These are phyloP conservation scores for Leptoteleia sp. DNA, from an alignment of 1,140 invertebrate genomes.

Conservation along the genomic window DNA sequence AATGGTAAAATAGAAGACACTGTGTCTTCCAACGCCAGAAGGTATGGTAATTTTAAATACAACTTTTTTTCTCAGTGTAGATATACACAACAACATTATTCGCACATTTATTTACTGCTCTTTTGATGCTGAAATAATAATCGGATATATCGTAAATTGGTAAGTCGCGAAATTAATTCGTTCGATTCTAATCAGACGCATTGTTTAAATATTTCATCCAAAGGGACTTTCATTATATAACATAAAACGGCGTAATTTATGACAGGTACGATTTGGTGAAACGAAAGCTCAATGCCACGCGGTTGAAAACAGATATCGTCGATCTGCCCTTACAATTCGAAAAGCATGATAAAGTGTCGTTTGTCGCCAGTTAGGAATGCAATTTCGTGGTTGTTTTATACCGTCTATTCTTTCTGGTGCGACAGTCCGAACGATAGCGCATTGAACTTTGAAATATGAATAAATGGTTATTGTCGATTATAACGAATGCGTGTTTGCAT, in stretches of 20 bases:
- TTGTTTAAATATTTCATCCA: too few species aligned
- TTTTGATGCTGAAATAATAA: too few species aligned
- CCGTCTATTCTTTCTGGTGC: slow-evolving; percentile 46
- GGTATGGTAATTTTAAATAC: too few species aligned
- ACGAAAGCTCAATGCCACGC: slow-evolving; percentile 48
- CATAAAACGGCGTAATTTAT: slow-evolving; percentile 47
- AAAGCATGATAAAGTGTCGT: slow-evolving; percentile 68
- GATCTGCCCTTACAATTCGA: slow-evolving; percentile 60
- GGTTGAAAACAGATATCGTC: slow-evolving; percentile 61
- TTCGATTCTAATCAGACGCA: too few species aligned
- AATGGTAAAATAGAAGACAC: too few species aligned
- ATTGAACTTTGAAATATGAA: slow-evolving; percentile 69
- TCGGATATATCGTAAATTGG: too few species aligned
- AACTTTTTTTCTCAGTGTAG: too few species aligned
- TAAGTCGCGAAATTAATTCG: too few species aligned
- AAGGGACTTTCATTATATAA: too few species aligned
- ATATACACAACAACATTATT: too few species aligned
- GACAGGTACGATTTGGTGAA: slow-evolving; percentile 58
- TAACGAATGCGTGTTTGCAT: slow-evolving; percentile 58
- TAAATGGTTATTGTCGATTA: slow-evolving; percentile 67
- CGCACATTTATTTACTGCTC: too few species aligned
- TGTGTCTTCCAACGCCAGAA: too few species aligned
- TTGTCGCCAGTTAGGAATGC: slow-evolving; percentile 68
- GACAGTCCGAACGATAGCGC: slow-evolving; percentile 57
- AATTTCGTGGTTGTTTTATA: slow-evolving; percentile 69